Conservation (phyloP, 2,113 vertebrate genomes). For the Struthio camelus region DNA sequence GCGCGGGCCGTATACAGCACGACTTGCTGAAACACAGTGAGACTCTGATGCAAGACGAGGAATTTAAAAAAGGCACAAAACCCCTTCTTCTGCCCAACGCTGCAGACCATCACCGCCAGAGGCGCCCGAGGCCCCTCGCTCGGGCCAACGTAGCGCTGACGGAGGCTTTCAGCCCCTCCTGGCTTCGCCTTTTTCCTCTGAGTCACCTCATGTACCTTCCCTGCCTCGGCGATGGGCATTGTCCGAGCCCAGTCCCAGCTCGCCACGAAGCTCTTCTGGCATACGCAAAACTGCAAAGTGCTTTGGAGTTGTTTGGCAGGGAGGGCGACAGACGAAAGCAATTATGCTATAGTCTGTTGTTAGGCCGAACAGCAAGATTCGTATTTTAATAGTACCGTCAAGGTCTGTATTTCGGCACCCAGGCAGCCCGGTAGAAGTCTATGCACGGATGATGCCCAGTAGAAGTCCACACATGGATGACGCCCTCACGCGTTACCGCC, state of each 20-base stretch:
- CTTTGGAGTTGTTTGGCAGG: not conserved
- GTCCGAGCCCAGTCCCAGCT: not conserved
- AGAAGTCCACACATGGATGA: not conserved
- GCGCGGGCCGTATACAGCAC: not conserved
- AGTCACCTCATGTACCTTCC: not conserved
- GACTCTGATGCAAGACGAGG: not conserved
- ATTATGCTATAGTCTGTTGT: not conserved
- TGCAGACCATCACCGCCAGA: too few relatives aligned
- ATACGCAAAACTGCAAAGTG: not conserved
- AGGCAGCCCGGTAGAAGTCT: not conserved
- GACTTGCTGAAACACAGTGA: too few relatives aligned
- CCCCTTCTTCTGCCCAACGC: too few relatives aligned
- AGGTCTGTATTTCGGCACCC: not conserved
- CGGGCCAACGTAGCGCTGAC: too few relatives aligned
- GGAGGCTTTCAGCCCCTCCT: not conserved
- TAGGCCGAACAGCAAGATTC: not conserved
- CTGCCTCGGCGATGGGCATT: too few relatives aligned
- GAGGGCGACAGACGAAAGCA: fast-evolving
- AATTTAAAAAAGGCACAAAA: not conserved
- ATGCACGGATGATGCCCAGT: not conserved
- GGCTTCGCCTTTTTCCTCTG: not conserved
- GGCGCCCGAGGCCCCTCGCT: too few relatives aligned
- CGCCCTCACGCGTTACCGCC: not conserved
- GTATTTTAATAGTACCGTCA: not conserved
- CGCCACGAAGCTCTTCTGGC: fast-evolving